Conservation (phyloP, 1,140 invertebrate genomes). For the Melanaphis sacchari region DNA sequence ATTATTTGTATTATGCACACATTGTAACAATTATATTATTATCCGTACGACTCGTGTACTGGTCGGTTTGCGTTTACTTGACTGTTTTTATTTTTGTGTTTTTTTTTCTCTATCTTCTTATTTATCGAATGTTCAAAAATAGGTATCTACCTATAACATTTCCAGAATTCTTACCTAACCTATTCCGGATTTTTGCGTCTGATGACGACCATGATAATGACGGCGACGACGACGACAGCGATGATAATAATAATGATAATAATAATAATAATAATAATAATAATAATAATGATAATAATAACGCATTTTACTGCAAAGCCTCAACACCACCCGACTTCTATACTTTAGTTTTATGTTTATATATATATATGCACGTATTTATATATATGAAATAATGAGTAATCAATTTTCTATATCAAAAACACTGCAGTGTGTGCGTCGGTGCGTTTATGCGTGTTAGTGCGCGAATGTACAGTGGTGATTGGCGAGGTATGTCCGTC, state of each 20-base stretch:
- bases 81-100: not conserved
- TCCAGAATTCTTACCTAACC: slow-evolving; percentile 39
- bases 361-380: not conserved
- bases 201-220: not conserved
- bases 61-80: not conserved
- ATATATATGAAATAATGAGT: slow-evolving; percentile 50
- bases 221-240: not conserved
- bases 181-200: not conserved
- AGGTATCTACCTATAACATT: not conserved
- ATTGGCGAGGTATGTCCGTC: not conserved
- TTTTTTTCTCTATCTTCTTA: not conserved
- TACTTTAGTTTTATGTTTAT: not conserved
- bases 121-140: not conserved
- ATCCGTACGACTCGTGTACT: not conserved
- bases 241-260: not conserved
- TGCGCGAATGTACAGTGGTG: not conserved
- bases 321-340: not conserved
- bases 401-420: slow-evolving; percentile 52
- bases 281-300: not conserved
- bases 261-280: not conserved
- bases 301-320: not conserved
- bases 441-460: not conserved
- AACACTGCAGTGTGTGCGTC: not conserved
- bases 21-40: not conserved
- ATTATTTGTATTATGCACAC: too few species aligned